phyloP scores from a whole-genome alignment of 2,113 vertebrate genomes.

The Tricholaema leucomelas region DNA sequence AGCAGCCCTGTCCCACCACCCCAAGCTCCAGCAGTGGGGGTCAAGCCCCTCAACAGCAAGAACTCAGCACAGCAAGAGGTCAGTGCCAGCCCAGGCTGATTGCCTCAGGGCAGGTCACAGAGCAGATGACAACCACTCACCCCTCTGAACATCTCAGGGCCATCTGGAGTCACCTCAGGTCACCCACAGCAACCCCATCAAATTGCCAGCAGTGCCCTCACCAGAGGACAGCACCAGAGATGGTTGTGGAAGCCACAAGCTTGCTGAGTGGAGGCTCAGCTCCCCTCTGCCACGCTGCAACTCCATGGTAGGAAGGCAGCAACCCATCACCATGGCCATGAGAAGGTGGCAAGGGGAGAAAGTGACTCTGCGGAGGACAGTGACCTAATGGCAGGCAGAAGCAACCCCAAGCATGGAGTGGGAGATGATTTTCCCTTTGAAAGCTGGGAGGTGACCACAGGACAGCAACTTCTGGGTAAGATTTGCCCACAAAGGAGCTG shows the following conservation, averaged over 20 bases:
- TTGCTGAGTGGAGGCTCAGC: not conserved
- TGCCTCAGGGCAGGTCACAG: not conserved
- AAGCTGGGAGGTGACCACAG: not conserved
- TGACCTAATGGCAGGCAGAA: not conserved
- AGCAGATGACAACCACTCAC: not conserved
- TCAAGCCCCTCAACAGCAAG: not conserved
- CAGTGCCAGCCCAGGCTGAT: not conserved
- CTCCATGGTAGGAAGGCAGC: rapidly evolving
- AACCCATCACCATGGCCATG: rapidly evolving
- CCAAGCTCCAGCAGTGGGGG: rapidly evolving
- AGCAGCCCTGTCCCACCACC: not conserved
- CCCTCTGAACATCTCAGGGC: not conserved
- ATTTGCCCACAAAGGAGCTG: not conserved
- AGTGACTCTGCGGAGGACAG: not conserved
- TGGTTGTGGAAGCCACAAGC: rapidly evolving
- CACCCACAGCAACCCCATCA: not conserved
- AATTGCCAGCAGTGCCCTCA: not conserved
- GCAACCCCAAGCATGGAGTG: not conserved
- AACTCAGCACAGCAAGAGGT: not conserved
- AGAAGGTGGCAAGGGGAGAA: rapidly evolving
- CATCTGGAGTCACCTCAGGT: not conserved
- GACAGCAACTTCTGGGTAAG: not conserved
- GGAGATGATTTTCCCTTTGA: not conserved
- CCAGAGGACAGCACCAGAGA: not conserved
- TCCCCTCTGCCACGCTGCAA: not conserved